Evolutionary conservation across 2,797 vertebrate species (phyloP).

Genomic region (Hybognathus amarus): DNA sequence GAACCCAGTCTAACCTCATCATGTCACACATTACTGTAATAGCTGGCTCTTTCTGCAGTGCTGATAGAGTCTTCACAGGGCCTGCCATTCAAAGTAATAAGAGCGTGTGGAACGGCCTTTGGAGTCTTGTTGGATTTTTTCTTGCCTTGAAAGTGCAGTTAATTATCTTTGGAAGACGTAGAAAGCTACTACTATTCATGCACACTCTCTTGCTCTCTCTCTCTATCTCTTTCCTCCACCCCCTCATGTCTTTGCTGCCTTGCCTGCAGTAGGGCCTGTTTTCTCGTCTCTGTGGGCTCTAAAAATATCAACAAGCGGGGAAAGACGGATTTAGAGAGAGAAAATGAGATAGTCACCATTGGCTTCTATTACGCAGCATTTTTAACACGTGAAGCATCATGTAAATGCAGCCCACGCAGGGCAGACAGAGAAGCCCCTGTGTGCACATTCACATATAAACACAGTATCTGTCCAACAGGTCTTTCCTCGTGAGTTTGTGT

Average conservation of each 20-base stretch:
- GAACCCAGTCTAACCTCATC: slow-evolving; percentile 20
- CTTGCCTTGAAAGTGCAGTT: slow-evolving; percentile 36
- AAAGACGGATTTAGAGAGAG: slow-evolving; percentile 51
- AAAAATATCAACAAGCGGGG: slow-evolving; percentile 73
- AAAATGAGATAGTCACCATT: slow-evolving; percentile 11
- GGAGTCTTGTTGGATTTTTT: slow-evolving; percentile 25
- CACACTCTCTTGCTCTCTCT: slow-evolving; percentile 53
- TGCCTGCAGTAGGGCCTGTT: slow-evolving; percentile 71
- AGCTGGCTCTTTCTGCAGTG: slow-evolving; percentile 31
- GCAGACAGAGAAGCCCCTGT: slow-evolving; percentile 8
- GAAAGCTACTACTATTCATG: slow-evolving; percentile 41
- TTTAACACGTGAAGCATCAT: slow-evolving; percentile 43
- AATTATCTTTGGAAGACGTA: slow-evolving; percentile 45
- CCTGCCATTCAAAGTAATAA: slow-evolving; percentile 52
- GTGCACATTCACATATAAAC: neutral
- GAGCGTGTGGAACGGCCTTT: slow-evolving; percentile 32
- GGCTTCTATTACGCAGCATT: slow-evolving; percentile 53
- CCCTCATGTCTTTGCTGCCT: slow-evolving; percentile 73
- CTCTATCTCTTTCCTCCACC: slow-evolving; percentile 61
- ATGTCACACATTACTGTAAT: slow-evolving; percentile 53
- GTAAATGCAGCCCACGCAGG: slow-evolving; percentile 22
- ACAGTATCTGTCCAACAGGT: neutral
- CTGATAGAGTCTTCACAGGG: slow-evolving; percentile 38
- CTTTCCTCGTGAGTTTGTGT: slow-evolving; percentile 27
- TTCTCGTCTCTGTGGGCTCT: slow-evolving; percentile 75